Conservation (phyloP, 2,888 invertebrate species). For the Tricholauxania praeusta region DNA sequence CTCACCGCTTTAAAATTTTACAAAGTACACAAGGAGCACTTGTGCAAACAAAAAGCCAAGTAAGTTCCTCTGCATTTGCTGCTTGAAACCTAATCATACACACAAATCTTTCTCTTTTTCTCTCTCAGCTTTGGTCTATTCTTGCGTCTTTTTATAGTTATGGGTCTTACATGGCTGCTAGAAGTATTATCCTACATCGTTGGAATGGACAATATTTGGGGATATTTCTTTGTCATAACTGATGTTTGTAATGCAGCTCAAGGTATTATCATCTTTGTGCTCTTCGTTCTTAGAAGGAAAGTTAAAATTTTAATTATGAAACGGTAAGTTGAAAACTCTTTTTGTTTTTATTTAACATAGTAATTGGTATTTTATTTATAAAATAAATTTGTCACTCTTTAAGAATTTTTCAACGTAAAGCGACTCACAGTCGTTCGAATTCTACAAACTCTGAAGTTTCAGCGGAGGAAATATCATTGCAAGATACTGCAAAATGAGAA, state of each 20-base stretch:
- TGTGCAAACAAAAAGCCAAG: slow-evolving; percentile 57
- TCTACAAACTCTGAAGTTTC: slow-evolving; percentile 29
- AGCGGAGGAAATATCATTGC: slow-evolving; percentile 30
- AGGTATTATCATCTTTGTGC: too few relatives aligned
- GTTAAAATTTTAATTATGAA: not conserved
- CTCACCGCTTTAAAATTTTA: slow-evolving; percentile 59
- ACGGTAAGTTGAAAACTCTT: too few relatives aligned
- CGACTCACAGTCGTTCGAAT: slow-evolving; percentile 12
- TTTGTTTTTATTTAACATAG: too few relatives aligned
- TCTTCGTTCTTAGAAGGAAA: slow-evolving; percentile 44
- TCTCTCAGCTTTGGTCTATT: too few relatives aligned
- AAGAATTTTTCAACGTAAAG: slow-evolving; percentile 21
- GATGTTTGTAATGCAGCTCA: slow-evolving; percentile 47
- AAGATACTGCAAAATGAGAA: slow-evolving; percentile 3
- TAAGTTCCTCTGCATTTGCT: slow-evolving; percentile 39
- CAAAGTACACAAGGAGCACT: slow-evolving; percentile 53
- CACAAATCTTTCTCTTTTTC: slow-evolving; percentile 38
- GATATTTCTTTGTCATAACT: slow-evolving; percentile 38
- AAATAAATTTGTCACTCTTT: not conserved
- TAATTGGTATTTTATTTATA: not conserved
- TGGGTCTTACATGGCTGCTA: slow-evolving; percentile 87
- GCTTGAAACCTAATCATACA: too few relatives aligned
- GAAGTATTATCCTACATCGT: slow-evolving; percentile 78
- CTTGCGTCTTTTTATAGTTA: slow-evolving; percentile 83
- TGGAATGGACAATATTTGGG: slow-evolving; percentile 20